Evolutionary conservation across 2,888 invertebrate genomes (phyloP).

Genomic region (Nemotelus nigrinus): DNA sequence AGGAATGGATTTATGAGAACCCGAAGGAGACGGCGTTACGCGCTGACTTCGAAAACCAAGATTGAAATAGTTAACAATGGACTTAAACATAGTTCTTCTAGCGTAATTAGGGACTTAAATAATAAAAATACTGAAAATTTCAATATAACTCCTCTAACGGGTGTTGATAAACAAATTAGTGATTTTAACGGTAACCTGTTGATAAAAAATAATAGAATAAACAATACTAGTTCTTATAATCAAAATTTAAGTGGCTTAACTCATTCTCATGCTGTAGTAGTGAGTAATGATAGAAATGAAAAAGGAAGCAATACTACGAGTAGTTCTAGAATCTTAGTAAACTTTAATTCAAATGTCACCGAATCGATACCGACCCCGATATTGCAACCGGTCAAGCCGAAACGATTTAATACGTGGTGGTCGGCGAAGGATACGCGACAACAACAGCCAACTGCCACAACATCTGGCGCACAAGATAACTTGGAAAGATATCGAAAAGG

Average conservation of each 20-base stretch:
- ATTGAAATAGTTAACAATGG: conserved; percentile 50
- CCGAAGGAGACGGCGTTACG: conserved; percentile 40
- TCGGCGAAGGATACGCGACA: conserved; percentile 47
- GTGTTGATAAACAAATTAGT: conserved; percentile 30
- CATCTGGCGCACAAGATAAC: conserved; percentile 27
- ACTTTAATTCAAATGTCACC: conserved; percentile 23
- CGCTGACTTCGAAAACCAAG: conserved; percentile 43
- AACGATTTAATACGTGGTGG: conserved; percentile 53
- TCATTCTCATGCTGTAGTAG: conserved; percentile 48
- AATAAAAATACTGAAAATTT: conserved; percentile 51
- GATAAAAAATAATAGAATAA: conserved; percentile 39
- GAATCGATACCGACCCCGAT: conserved; percentile 16
- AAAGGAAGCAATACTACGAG: conserved; percentile 48
- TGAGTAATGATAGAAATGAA: conserved; percentile 49
- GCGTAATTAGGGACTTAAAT: conserved; percentile 51
- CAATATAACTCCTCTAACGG: conserved; percentile 3
- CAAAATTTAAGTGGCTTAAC: conserved; percentile 59
- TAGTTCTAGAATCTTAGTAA: conserved; percentile 41
- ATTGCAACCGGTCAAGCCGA: conserved; percentile 42
- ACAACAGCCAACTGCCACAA: conserved; percentile 45
- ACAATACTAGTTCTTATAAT: conserved; percentile 54
- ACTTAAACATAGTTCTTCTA: conserved; percentile 37
- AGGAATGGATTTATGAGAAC: conserved; percentile 29
- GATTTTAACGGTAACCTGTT: conserved; percentile 42
- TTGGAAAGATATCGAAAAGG: conserved; percentile 47